Evolutionary conservation across 1,140 invertebrate genomes (phyloP).

Genomic region (Protaetia brevitarsis): DNA sequence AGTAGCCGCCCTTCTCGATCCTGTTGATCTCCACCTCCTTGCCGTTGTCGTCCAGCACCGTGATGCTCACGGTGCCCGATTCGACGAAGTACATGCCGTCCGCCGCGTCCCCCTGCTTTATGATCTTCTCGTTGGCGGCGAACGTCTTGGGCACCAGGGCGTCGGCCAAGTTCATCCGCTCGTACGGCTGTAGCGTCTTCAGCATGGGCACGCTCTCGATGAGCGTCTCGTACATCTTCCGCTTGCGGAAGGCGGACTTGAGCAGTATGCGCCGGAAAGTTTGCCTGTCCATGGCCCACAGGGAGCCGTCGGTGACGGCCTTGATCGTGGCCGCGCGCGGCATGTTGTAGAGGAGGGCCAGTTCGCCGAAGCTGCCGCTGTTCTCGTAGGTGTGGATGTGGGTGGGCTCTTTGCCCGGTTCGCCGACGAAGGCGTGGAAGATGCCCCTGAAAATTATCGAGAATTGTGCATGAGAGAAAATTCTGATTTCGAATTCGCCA

Average conservation of each 20-base stretch:
- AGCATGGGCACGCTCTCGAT: constrained; percentile 94
- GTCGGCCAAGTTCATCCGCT: constrained; percentile 94
- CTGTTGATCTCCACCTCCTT: constrained; percentile 77
- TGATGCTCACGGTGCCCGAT: constrained; percentile 80
- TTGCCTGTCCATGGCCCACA: constrained; percentile 96
- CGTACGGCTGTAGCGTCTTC: constrained; percentile 87
- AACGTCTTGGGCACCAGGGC: constrained; percentile 81
- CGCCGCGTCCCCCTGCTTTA: constrained; percentile 88
- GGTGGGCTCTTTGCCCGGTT: constrained; percentile 57
- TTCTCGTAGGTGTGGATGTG: constrained; percentile 88
- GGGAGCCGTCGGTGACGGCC: constrained; percentile 74
- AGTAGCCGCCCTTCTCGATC: constrained; percentile 79
- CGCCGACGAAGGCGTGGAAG: constrained; percentile 83
- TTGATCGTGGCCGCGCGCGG: constrained; percentile 88
- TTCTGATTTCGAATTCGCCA: no score
- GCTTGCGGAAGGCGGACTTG: constrained; percentile 93
- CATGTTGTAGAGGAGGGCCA: constrained; percentile 97
- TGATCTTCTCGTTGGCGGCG: constrained; percentile 76
- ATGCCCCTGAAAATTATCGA: constrained; percentile 66
- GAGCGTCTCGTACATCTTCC: constrained; percentile 93
- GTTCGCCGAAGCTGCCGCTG: constrained; percentile 91
- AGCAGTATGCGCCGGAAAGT: constrained; percentile 92
- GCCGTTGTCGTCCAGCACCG: constrained; percentile 72
- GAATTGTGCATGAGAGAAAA: no score
- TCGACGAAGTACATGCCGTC: constrained; percentile 97